Conservation (phyloP, 2,113 vertebrate species). For the Microcebus lehilahytsara region DNA sequence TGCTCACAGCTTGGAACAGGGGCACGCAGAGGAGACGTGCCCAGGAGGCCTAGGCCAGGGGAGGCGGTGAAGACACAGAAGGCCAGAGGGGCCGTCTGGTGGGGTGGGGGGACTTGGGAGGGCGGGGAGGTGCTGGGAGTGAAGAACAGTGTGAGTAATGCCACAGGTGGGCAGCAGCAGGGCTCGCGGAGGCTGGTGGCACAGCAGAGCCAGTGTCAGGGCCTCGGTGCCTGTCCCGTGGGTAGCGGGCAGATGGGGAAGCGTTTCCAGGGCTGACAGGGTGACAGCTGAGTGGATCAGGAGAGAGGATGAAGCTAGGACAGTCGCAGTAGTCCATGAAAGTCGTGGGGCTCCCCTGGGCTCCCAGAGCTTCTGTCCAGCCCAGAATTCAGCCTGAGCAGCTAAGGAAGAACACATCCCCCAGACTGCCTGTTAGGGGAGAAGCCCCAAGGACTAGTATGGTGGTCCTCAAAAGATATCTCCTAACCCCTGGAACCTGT, state of each 20-base stretch:
- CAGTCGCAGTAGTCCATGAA: fast-evolving
- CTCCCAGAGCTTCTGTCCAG: no score
- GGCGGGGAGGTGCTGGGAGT: not conserved
- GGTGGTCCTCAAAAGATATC: fast-evolving
- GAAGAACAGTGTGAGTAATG: not conserved
- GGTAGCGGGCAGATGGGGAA: not conserved
- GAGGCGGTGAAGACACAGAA: not conserved
- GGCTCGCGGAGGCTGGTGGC: not conserved
- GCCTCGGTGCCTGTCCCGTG: not conserved
- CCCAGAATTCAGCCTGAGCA: not conserved
- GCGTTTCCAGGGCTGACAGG: not conserved
- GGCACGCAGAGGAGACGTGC: not conserved
- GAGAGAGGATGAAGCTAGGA: fast-evolving
- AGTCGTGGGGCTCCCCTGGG: fast-evolving
- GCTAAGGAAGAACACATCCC: not conserved
- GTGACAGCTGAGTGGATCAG: fast-evolving
- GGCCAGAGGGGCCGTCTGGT: not conserved
- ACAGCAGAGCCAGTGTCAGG: not conserved
- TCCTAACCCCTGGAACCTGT: not conserved
- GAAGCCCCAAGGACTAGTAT: not conserved
- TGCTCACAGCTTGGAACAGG: not conserved
- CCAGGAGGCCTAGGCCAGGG: not conserved
- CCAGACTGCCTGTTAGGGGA: not conserved
- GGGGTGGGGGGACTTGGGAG: not conserved
- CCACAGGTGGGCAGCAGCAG: not conserved